Evolutionary conservation across 2,888 invertebrate species (phyloP), one percentile per base, ranked within the genome.

Genomic region (Acronicta aceris): DNA sequence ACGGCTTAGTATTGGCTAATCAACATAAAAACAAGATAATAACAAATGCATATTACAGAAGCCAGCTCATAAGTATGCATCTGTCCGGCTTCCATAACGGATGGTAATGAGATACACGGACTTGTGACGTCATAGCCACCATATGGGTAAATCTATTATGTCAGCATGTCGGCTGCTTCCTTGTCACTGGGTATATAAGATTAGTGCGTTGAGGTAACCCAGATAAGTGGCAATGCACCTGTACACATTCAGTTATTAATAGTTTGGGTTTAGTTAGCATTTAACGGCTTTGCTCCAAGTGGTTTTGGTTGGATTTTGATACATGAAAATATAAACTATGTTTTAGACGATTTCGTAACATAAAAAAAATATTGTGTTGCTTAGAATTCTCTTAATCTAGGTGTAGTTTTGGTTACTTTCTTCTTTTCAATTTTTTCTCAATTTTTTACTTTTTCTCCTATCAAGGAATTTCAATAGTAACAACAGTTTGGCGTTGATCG

Each of bases 101-200:
- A 56, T 53, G 54, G 72, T 76, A 78, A 82, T 75, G 70, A 78
- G 75, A 71, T 77, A 74, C 61, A 50, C 43, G 38, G 54, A 61
- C 60, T 60, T 65, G 77, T 69, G 66, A 71, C 74, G 79, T 73
- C 68, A n/a, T 13, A 38, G 38, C n/a, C n/a, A 69, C 59, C 62
- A 76, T 76, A 65, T 79, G 78, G 79, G 81, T 76, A 78, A 85
- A 81, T 73, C 81, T 76, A 76, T 84, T 84, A 82, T 81, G 80
- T 76, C 76, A 79, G 57, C 48, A 36, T 21, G 33, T 33, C 33
- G 33, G 33, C 12, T 33, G 63, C 74, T 81, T 83, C 84, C 79
- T 83, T 74, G 68, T 67, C 68, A 50, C 46, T 63, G 42, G 59
- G 53, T 71, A 61, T 78, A 77, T 62, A 68, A 65, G 78, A 78